Base-by-base conservation (phyloP, 53 echinoderm and acorn worm genomes). In the Patiria pectinifera region DNA sequence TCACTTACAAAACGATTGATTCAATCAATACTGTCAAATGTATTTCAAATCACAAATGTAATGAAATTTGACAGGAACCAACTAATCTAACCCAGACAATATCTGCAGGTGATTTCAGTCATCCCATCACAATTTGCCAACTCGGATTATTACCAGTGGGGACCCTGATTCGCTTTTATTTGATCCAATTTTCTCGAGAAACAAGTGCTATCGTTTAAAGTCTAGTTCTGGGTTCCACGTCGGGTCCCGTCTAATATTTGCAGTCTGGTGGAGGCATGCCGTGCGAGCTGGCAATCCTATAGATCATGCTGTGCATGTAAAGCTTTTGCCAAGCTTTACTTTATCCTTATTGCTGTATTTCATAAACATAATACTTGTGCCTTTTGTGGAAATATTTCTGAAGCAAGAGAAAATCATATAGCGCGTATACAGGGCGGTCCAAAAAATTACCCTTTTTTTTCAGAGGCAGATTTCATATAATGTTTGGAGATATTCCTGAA, bases 71-170 rank as follows among this genome's bases (percentile, higher is more conserved):
- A 4, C 69, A 15, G 4, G 15, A 69, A 21, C 21, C 69, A 4
- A 11, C 16, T 69, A 82, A 59, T 53, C 60, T 74, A 74, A 3
- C 74, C 74, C 6, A 74, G 74, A 23, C 22, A 74, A 23, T 45
- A 2, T 45, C 79, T 61, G 78, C 90, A 90, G 90, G 90, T 80
- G 90, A 66, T 81, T 43, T 69, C 45, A 69, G 10, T 90, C 90
- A 90, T 45, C 10, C 60, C 26, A 35, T 69, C 46, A 15, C 90
- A 90, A 90, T 90, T 90, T 90, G 90, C 80, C 90, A 90, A 80
- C 80, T 21, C 69, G 15, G 63, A 90, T 90, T 90, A 81, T 59
- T 47, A 48, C 18, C 81, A 66, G 90, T 69, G 81, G 90, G 84
- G 81, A 66, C 79, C 48, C 8, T 9, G 44, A 90, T 90, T 90